phyloP scores from a whole-genome alignment of 2,797 vertebrate genomes.

The Molossus molossus region DNA sequence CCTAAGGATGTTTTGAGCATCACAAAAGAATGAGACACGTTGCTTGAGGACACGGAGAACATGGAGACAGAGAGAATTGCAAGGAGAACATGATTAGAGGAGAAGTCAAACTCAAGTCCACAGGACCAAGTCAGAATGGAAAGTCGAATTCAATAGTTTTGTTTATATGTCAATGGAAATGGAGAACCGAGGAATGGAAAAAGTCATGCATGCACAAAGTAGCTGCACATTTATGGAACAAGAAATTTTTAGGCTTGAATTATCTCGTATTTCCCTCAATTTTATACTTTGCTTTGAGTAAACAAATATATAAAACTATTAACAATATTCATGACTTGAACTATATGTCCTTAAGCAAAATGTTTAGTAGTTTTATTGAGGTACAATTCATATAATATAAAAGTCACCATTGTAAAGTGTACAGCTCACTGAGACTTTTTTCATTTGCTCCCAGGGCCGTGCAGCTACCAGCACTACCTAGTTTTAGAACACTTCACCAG shows the following conservation, averaged over 20 bases:
- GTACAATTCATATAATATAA: background rate
- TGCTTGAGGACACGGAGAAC: background rate
- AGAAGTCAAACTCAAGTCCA: conserved; percentile 11
- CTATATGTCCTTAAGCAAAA: background rate
- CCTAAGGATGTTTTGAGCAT: background rate
- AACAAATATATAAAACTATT: conserved; percentile 57
- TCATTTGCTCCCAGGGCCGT: background rate
- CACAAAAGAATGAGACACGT: background rate
- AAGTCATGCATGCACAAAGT: background rate
- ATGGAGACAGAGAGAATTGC: background rate
- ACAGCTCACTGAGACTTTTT: background rate
- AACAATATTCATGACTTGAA: background rate
- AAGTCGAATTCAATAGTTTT: background rate
- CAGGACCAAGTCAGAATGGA: conserved; percentile 28
- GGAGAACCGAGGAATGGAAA: background rate
- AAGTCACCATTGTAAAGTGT: background rate
- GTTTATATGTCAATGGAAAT: conserved; percentile 2
- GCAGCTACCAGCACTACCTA: background rate
- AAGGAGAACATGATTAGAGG: background rate
- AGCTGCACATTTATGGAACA: background rate
- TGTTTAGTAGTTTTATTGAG: conserved; percentile 1
- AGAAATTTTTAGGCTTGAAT: conserved; percentile 46
- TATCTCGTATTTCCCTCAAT: conserved; percentile 22
- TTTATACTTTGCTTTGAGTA: conserved; percentile 12
- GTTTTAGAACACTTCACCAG: background rate